These are phyloP conservation scores for Zygogramma bicolorata DNA, from an alignment of 2,888 invertebrate genomes.

Conservation along the genomic window DNA sequence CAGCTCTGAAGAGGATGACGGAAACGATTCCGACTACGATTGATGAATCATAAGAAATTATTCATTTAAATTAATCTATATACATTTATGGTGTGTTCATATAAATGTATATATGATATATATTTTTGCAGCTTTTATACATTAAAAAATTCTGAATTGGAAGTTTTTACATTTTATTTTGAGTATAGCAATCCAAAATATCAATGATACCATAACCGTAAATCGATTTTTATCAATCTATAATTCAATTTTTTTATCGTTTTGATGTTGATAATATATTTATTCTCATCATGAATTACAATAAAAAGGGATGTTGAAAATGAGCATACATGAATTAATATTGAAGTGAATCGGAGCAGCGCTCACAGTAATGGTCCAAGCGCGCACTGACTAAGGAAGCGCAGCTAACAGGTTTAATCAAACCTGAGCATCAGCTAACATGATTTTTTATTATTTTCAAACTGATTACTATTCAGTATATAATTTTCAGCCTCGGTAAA, in stretches of 20 bases:
- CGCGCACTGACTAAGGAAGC: constrained; percentile 4
- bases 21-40: constrained; percentile 19
- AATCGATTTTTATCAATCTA: constrained; percentile 8
- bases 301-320: constrained; percentile 5
- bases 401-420: constrained; percentile 7
- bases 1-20: constrained; percentile 17
- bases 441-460: constrained; percentile 12
- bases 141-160: background rate
- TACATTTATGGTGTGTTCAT: constrained; percentile 6
- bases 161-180: background rate
- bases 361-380: background rate
- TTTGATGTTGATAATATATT: background rate
- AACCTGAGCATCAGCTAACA: constrained; percentile 2
- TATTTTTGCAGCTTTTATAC: background rate
- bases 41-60: constrained; percentile 10
- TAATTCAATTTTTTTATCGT: background rate
- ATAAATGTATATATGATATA: constrained; percentile 9
- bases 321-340: background rate
- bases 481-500: constrained; percentile 2
- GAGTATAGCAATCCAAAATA: constrained; percentile 49
- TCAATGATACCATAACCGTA: constrained; percentile 43
- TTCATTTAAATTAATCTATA: constrained; percentile 6
- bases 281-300: background rate
- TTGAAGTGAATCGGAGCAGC: constrained; percentile 6
- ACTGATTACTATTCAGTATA: constrained; percentile 13